Conservation (phyloP, 2,113 vertebrate species). For the Chionomys nivalis region DNA sequence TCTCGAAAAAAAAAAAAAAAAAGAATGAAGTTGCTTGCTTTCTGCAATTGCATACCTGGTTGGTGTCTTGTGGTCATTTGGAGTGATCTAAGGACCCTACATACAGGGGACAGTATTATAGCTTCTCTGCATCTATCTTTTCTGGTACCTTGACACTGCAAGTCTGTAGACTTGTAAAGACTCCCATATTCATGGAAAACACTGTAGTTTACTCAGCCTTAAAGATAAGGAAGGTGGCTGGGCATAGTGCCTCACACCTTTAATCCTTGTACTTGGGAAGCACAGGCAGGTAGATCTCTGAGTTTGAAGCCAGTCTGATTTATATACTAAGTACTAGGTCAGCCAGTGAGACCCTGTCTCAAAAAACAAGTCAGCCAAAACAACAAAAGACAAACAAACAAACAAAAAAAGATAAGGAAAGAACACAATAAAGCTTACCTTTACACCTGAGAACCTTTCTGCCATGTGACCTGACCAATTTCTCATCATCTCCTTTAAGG, state of each 20-base stretch:
- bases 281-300: neutral
- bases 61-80: too few relatives aligned
- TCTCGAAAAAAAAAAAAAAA: too few relatives aligned
- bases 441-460: slow-evolving; percentile 3
- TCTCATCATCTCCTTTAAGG: neutral
- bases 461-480: neutral
- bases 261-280: neutral
- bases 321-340: neutral
- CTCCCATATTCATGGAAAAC: neutral
- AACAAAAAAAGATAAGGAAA: neutral
- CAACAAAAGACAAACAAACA: neutral
- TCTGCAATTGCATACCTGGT: too few relatives aligned
- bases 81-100: too few relatives aligned
- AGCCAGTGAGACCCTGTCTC: neutral
- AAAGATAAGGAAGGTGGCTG: neutral
- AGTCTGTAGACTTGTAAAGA: slow-evolving; percentile 3
- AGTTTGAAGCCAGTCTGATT: neutral
- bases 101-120: neutral
- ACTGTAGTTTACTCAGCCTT: neutral
- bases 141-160: neutral
- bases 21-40: too few relatives aligned
- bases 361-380: neutral
- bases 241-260: neutral
- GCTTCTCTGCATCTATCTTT: slow-evolving; percentile 16
- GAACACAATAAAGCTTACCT: slow-evolving; percentile 2